Percentiles rank a stretch among this genome's conserved stretches.
Conservation (phyloP, 2,888 invertebrate genomes). For the Synergus itoensis region DNA sequence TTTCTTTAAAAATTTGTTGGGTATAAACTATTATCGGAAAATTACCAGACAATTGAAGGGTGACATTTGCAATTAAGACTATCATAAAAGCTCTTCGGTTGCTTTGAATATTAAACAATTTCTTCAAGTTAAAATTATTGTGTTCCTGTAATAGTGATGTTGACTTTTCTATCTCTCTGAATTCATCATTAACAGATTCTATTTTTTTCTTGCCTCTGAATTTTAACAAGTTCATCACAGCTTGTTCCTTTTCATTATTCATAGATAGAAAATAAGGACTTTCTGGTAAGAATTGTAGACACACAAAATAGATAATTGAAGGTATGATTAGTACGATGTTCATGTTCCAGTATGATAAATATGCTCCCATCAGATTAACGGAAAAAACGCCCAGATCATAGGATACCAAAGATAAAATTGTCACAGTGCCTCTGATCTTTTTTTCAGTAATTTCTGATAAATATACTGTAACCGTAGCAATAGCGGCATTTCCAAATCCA, state of each 20-base stretch:
- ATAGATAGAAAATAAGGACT: neutral
- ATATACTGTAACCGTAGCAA: neutral
- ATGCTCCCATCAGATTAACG: neutral
- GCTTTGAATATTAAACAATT: slow-evolving; percentile 78
- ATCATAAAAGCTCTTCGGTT: slow-evolving; percentile 82
- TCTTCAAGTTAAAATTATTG: slow-evolving; percentile 55
- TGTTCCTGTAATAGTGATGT: neutral
- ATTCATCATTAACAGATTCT: neutral
- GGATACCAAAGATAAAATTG: neutral
- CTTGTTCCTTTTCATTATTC: neutral
- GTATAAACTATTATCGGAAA: slow-evolving; percentile 82
- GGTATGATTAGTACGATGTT: neutral
- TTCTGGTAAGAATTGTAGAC: neutral
- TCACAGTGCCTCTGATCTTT: neutral
- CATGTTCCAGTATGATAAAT: neutral
- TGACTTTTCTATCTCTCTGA: neutral
- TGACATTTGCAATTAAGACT: slow-evolving; percentile 81
- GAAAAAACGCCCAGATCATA: neutral
- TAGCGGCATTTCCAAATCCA: neutral
- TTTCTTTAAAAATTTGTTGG: slow-evolving; percentile 82
- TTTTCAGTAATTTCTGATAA: slow-evolving; percentile 12
- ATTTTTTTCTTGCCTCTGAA: neutral
- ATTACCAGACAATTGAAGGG: slow-evolving; percentile 83
- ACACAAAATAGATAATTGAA: neutral
- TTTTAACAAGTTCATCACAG: neutral